Evolutionary conservation across 2,888 invertebrate species (phyloP).

Genomic region (Magallana nippona): DNA sequence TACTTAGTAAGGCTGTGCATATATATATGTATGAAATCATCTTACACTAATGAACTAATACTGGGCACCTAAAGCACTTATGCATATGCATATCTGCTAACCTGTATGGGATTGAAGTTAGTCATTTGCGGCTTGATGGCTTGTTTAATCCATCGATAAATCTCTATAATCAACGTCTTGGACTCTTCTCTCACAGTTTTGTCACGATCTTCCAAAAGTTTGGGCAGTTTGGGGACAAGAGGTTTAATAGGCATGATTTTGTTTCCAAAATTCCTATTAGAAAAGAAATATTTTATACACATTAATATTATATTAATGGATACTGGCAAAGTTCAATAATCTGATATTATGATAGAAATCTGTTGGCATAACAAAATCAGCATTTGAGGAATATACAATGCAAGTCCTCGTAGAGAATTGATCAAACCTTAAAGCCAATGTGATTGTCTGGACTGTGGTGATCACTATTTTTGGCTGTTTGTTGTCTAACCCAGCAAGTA

Average conservation of each 20-base stretch:
- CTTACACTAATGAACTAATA: no score
- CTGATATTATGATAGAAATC: no score
- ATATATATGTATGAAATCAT: no score
- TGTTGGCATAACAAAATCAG: no score
- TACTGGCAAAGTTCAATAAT: no score
- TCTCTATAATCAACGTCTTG: conserved; percentile 93
- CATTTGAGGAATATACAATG: no score
- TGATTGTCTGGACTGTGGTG: conserved; percentile 89
- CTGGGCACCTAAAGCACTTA: no score
- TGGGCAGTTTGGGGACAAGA: conserved; percentile 91
- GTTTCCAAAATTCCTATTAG: conserved; percentile 90
- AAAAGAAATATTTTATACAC: neutral
- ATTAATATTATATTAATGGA: neutral
- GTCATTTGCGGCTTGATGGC: conserved; percentile 92
- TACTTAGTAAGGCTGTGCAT: no score
- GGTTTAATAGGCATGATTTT: conserved; percentile 92
- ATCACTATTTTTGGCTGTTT: conserved; percentile 97
- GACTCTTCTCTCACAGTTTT: conserved; percentile 94
- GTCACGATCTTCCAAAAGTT: conserved; percentile 93
- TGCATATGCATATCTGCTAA: conserved; percentile 61
- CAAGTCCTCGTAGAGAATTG: neutral
- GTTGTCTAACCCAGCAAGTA: conserved; percentile 94
- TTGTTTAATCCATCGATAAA: conserved; percentile 89
- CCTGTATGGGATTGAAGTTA: conserved; percentile 92
- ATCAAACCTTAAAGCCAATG: conserved; percentile 85